phyloP scores from a whole-genome alignment of 1,140 invertebrate species.

The Manduca sexta region DNA sequence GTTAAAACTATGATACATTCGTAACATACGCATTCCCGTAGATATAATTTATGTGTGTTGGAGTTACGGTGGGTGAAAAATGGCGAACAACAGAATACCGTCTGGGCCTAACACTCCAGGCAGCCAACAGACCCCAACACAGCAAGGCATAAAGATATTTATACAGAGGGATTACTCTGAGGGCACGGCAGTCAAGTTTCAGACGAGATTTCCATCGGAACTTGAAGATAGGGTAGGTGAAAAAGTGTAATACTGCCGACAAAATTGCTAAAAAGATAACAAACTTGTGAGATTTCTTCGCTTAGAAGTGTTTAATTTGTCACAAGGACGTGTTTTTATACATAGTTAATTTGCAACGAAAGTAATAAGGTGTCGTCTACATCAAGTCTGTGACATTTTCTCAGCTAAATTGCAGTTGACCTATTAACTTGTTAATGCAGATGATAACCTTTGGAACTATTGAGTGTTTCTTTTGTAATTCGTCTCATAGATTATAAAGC shows the following conservation, averaged over 20 bases:
- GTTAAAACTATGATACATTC: conserved; percentile 17
- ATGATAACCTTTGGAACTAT: too few relatives aligned
- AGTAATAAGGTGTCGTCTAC: too few relatives aligned
- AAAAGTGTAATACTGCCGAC: conserved; percentile 17
- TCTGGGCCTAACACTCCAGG: conserved; percentile 69
- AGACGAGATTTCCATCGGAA: conserved; percentile 94
- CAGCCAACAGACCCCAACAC: conserved; percentile 61
- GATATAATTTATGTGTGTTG: conserved; percentile 12
- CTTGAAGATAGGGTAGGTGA: conserved; percentile 91
- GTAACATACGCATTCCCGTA: conserved; percentile 12
- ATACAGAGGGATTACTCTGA: conserved; percentile 97
- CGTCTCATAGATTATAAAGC: too few relatives aligned
- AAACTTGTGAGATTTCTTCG: not conserved
- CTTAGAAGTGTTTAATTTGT: too few relatives aligned
- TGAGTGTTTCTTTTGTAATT: too few relatives aligned
- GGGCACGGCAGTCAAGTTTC: conserved; percentile 97
- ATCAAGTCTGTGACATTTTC: too few relatives aligned
- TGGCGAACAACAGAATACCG: conserved; percentile 67
- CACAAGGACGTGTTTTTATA: too few relatives aligned
- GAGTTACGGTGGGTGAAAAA: conserved; percentile 29
- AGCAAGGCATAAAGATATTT: conserved; percentile 87
- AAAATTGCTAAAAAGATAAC: too few relatives aligned
- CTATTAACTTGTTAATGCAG: too few relatives aligned
- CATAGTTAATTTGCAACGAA: too few relatives aligned
- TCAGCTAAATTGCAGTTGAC: too few relatives aligned